A percentile compares a stretch with the other conserved stretches of the same genome.
These are phyloP conservation scores for Chironex yamaguchii DNA, from an alignment of 30 jellyfish, hydroid and myxozoan genomes.

Conservation along the genomic window DNA sequence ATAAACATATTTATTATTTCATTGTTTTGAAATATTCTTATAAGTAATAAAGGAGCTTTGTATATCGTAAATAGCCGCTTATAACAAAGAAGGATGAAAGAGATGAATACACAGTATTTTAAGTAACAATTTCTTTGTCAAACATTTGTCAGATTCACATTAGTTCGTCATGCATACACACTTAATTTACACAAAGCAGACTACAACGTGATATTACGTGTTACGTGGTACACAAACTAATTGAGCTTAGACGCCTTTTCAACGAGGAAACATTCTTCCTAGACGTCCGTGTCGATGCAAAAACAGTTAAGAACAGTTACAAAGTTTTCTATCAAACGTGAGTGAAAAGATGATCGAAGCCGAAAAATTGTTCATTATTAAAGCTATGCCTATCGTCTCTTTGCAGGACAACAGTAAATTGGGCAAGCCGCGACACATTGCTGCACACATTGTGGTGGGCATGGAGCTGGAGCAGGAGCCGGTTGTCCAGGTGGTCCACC, in stretches of 20 bases:
- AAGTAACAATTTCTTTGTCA: no score
- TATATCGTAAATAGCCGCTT: no score
- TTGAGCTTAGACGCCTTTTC: not conserved
- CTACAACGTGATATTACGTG: not conserved
- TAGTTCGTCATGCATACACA: not conserved
- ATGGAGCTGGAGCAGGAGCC: constrained; percentile 98
- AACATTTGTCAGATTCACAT: not conserved
- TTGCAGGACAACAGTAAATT: not conserved
- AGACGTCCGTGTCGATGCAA: not conserved
- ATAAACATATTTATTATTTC: no score
- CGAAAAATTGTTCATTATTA: not conserved
- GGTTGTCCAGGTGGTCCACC: constrained; percentile 98
- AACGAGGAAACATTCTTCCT: not conserved
- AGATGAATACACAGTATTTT: no score
- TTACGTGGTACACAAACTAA: not conserved
- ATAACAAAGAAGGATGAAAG: no score
- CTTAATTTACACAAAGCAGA: not conserved
- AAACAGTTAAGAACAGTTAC: not conserved
- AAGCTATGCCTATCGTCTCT: not conserved
- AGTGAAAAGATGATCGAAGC: not conserved
- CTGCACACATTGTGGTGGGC: constrained; percentile 75
- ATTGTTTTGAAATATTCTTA: no score
- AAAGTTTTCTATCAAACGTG: not conserved
- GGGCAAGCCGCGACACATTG: not conserved
- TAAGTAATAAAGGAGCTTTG: no score